Base-by-base conservation (phyloP, 2,113 vertebrate species). In the Thryonomys swinderianus region DNA sequence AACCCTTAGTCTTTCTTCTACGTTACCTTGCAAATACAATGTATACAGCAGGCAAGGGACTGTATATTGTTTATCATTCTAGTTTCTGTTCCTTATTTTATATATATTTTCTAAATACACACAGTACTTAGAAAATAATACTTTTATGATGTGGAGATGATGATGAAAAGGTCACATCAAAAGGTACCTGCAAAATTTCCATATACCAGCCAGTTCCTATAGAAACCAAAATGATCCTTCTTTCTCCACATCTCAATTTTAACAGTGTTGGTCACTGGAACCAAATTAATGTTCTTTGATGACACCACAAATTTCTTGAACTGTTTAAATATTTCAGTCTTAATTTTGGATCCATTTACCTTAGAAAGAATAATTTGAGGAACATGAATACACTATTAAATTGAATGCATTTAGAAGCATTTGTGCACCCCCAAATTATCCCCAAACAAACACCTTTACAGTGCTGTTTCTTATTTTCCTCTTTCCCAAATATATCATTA, bases 161-260 rank as follows among this genome's bases (percentile, higher is more conserved):
- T 94, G 96, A 96, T 97, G 83, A 96, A 95, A 98, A 97, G 95
- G 97, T 95, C 61, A 83, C 96, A n/a, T 97, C 95, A 79, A 89
- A 78, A n/a, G 88, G 62, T 45, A 27, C 25, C 40, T 37, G 12
- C 14, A 10, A 14, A 98, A 95, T 97, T 98, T 98, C 97, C 97
- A 95, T 55, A 20, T 97, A 69, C 98, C 98, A 99, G 98, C 98
- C 98, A 98, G 98, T 98, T 98, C 98, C 99, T 99, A 98, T 98
- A 98, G 96, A 98, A 96, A 94, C 98, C 81, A 88, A 94, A 96
- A 95, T 98, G 95, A 74, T 94, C 91, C 12, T 97, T 95, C 93
- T 91, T 97, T 42, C 27, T 85, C 74, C 32, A 83, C 32, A 86
- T 45, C 42, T 40, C 71, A 82, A 69, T 95, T 94, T 93, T 96